Evolutionary conservation across 2,797 vertebrate genomes (phyloP), one percentile per base, ranked within the genome.

Genomic region (Mus spretus): DNA sequence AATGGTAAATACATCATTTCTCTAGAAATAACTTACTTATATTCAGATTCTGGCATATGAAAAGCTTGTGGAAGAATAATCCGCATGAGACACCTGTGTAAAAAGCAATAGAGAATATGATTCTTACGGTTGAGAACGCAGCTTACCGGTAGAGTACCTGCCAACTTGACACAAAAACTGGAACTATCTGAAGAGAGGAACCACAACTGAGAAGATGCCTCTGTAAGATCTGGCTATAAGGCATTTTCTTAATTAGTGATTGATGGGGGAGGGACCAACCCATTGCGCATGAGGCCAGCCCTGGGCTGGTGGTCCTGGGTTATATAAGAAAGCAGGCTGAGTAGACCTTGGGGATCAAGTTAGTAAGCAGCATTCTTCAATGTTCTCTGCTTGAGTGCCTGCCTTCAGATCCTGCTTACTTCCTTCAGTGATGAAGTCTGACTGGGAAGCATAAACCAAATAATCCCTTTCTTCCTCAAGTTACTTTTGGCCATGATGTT

Each of bases 21-120:
- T 90, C 1, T 82, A 93, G n/a, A 96, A 95, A 91, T 87, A 83
- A 97, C 98, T 97, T 95, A 99, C 99, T 98, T 99, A 89, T 90
- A 98, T 94, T 98, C 98, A 84, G 96, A 97, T 34, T 98, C 97
- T 93, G 96, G 95, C 93, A 98, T 98, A 55, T 82, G 17, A 90
- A n/a, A 87, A 91, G 98, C 59, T 97, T 97, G 98, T 93, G 99
- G 99, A 92, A 99, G 98, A 85, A 91, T 95, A 79, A 99, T 98
- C 94, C 98, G 98, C 97, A 99, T 97, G 98, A 99, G 99, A 99
- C 99, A 99, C 97, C 99, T 99, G 97, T 79, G 97, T 74, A 78
- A 63, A 77, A 92, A 97, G 75, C 97, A 97, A 97, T 6, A 93
- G 37, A 77, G 61, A 93, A 94, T 44, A 91, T 90, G 20, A 96